Evolutionary conservation across 2,797 vertebrate genomes (phyloP), one percentile per base, ranked within the genome.

Genomic region (Smutsia gigantea): DNA sequence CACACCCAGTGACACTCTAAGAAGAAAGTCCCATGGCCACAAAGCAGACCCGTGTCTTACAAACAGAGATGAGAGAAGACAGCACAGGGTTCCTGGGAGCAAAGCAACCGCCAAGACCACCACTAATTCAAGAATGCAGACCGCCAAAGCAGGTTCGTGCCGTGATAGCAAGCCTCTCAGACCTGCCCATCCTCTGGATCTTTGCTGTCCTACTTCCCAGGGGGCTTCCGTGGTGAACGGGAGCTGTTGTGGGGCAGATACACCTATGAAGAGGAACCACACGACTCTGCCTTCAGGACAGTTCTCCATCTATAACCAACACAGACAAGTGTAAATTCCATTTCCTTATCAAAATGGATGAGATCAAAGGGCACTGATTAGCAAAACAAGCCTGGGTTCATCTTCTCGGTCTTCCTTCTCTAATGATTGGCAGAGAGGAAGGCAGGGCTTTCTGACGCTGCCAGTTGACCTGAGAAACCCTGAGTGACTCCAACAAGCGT

Each of bases 401-500:
- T 37, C 0, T 53, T 86, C 75, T 95, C 66, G 19, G 29, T 96
- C 79, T 25, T 29, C 57, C 71, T 46, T 82, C 53, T 21, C 77
- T 10, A 31, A 21, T 63, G 49, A 23, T 4, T 23, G 27, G 15
- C 7, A 59, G 57, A 74, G 18, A 74, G 29, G 18, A 63, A 31
- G 29, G n/a, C 4, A 6, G 68, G 68, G 81, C 46, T 92, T 27
- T 95, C 79, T 96, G 87, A 88, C 49, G 55, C 12, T 74, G 77
- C 59, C 61, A 95, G 88, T 53, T 92, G 72, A 90, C 39, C 37
- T 66, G 15, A 53, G 79, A 93, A 77, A 72, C 78, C 64, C 21
- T 61, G 46, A 55, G 74, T 10, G 74, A 72, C 34, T 63, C 57
- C 72, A 27, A 84, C 34, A 84, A 94, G 49, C 46, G 5, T 10